Evolutionary conservation across 1,140 invertebrate species (phyloP).

Genomic region (Phortica variegata): DNA sequence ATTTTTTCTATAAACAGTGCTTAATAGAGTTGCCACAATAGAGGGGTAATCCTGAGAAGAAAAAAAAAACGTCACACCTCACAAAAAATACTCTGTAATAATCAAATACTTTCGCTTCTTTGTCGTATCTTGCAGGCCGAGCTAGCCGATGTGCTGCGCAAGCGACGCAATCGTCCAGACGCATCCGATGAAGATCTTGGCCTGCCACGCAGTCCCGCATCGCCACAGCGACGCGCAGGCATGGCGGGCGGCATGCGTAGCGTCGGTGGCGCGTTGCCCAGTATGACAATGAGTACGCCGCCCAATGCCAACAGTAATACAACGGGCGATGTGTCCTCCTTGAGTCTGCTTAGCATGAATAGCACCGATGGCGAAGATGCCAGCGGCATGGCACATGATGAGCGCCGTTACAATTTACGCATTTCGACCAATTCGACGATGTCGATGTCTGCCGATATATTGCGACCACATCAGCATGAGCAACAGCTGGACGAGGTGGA

Average conservation of each 20-base stretch:
- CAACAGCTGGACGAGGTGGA: constrained; percentile 32
- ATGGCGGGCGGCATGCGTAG: constrained; percentile 1
- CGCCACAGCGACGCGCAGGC: constrained; percentile 40
- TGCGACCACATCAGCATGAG: constrained; percentile 26
- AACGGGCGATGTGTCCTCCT: constrained; percentile 38
- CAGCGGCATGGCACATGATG: constrained; percentile 4
- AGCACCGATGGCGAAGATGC: constrained; percentile 42
- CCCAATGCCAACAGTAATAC: constrained; percentile 9
- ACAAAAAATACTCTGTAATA: not conserved
- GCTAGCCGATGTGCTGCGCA: constrained; percentile 54
- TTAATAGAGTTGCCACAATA: too few relatives aligned
- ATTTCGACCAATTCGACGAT: constrained; percentile 31
- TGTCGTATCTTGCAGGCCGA: constrained; percentile 39
- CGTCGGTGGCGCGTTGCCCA: not conserved
- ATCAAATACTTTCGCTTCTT: too few relatives aligned
- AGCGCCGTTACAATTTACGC: constrained; percentile 20
- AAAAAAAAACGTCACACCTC: not conserved
- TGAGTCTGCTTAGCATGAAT: constrained; percentile 46
- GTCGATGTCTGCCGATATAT: constrained; percentile 30
- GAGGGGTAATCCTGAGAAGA: too few relatives aligned
- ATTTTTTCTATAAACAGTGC: too few relatives aligned
- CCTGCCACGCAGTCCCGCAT: constrained; percentile 47
- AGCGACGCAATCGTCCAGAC: constrained; percentile 50
- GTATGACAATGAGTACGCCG: constrained; percentile 10
- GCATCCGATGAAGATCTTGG: constrained; percentile 55